Percentiles rank a stretch among this genome's conserved stretches.
phyloP scores from a whole-genome alignment of 1,140 invertebrate species.

The Eumeta japonica region DNA sequence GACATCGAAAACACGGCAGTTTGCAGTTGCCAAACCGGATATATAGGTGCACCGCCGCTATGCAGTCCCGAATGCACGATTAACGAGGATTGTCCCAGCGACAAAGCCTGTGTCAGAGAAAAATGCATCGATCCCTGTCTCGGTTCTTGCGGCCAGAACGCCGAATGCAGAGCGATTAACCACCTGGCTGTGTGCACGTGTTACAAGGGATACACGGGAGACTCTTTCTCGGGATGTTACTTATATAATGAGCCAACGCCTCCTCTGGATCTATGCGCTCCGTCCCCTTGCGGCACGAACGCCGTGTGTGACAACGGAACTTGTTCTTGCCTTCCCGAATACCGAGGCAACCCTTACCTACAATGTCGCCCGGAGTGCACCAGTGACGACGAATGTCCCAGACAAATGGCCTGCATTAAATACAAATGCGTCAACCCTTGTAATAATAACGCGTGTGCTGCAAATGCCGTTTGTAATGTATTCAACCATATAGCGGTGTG shows the following conservation, averaged over 20 bases:
- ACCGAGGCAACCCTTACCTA: slow-evolving; percentile 62
- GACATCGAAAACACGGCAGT: slow-evolving; percentile 57
- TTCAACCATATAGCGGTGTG: slow-evolving; percentile 70
- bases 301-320: slow-evolving; percentile 69
- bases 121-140: slow-evolving; percentile 70
- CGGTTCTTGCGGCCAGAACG: slow-evolving; percentile 66
- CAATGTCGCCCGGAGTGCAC: slow-evolving; percentile 70
- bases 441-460: slow-evolving; percentile 68
- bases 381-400: slow-evolving; percentile 73
- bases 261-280: slow-evolving; percentile 60
- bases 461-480: slow-evolving; percentile 60
- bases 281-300: slow-evolving; percentile 73
- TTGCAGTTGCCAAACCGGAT: slow-evolving; percentile 64
- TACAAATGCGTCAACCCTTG: slow-evolving; percentile 81
- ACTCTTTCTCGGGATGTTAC: slow-evolving; percentile 66
- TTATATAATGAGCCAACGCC: slow-evolving; percentile 56
- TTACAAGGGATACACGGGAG: slow-evolving; percentile 61
- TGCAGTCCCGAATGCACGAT: slow-evolving; percentile 70
- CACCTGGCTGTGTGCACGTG: slow-evolving; percentile 66
- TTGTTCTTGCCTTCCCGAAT: slow-evolving; percentile 61
- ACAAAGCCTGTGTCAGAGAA: slow-evolving; percentile 65
- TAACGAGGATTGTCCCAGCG: slow-evolving; percentile 66
- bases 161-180: slow-evolving; percentile 62
- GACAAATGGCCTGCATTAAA: slow-evolving; percentile 79
- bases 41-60: slow-evolving; percentile 62